phyloP scores from a whole-genome alignment of 2,888 invertebrate species.

The Lumbricus terrestris region DNA sequence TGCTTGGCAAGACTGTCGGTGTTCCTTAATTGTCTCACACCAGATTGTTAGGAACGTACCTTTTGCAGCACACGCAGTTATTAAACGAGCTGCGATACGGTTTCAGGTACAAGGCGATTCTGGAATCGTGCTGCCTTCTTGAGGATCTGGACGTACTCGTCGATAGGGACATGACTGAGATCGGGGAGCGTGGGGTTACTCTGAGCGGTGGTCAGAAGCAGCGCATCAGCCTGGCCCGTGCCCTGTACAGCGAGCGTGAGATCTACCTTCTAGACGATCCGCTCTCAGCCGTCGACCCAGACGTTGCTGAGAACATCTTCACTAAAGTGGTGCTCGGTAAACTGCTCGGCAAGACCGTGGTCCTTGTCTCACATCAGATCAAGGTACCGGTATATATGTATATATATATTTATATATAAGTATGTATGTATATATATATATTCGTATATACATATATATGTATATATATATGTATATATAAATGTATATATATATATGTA shows the following conservation, averaged over 20 bases:
- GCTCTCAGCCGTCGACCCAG: conserved; percentile 35
- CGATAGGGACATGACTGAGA: conserved; percentile 32
- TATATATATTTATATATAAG: too few relatives aligned
- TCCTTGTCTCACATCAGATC: conserved; percentile 31
- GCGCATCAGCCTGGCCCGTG: conserved; percentile 33
- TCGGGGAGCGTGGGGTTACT: conserved; percentile 36
- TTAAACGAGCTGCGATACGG: not conserved
- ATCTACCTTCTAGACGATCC: conserved; percentile 36
- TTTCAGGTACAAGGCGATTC: conserved; percentile 31
- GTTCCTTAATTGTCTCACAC: too few relatives aligned
- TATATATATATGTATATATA: too few relatives aligned
- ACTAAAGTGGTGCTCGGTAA: conserved; percentile 23
- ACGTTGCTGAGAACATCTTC: conserved; percentile 33
- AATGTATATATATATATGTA: too few relatives aligned
- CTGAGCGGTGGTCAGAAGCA: conserved; percentile 45
- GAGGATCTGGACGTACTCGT: conserved; percentile 30
- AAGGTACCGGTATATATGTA: too few relatives aligned
- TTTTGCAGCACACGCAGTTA: too few relatives aligned
- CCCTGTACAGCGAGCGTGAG: conserved; percentile 25
- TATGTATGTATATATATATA: too few relatives aligned
- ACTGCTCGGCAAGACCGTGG: conserved; percentile 33
- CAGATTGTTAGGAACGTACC: too few relatives aligned
- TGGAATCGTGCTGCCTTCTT: conserved; percentile 34
- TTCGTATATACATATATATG: too few relatives aligned
- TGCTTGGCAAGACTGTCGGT: too few relatives aligned